Percentiles rank a stretch among this genome's conserved stretches.
These are phyloP conservation scores for Quadriops clusia DNA, from an alignment of 2,888 invertebrate species.

Conservation along the genomic window DNA sequence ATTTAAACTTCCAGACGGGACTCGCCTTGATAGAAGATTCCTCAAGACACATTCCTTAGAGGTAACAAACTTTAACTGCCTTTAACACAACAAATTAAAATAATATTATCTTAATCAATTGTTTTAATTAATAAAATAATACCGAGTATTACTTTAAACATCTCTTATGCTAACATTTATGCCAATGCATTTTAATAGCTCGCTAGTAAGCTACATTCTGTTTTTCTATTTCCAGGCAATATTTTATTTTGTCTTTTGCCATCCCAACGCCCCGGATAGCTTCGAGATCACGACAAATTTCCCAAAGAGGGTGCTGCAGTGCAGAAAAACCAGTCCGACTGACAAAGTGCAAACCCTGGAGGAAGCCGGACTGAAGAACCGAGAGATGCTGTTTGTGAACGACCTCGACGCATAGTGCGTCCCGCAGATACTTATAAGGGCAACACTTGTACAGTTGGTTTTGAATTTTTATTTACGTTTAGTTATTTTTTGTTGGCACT, in stretches of 20 bases:
- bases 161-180: too few species aligned
- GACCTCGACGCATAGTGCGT: constrained; percentile 76
- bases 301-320: constrained; percentile 72
- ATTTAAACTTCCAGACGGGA: constrained; percentile 84
- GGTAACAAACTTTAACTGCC: constrained; percentile 39
- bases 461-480: too few species aligned
- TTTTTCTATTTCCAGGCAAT: constrained; percentile 59
- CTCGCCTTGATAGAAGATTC: constrained; percentile 80
- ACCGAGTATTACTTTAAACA: not conserved
- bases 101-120: not conserved
- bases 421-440: too few species aligned
- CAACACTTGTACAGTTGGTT: too few species aligned
- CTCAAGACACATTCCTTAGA: constrained; percentile 65
- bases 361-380: constrained; percentile 73
- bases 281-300: constrained; percentile 95
- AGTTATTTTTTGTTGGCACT: too few species aligned
- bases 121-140: not conserved
- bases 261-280: constrained; percentile 81
- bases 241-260: constrained; percentile 91
- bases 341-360: constrained; percentile 46
- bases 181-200: too few species aligned
- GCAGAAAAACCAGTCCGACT: constrained; percentile 39
- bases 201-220: too few species aligned
- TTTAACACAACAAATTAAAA: not conserved
- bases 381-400: constrained; percentile 88